A percentile compares a stretch with the other conserved stretches of the same genome.
phyloP scores from a whole-genome alignment of 2,113 vertebrate species.

The Etia nguti region DNA sequence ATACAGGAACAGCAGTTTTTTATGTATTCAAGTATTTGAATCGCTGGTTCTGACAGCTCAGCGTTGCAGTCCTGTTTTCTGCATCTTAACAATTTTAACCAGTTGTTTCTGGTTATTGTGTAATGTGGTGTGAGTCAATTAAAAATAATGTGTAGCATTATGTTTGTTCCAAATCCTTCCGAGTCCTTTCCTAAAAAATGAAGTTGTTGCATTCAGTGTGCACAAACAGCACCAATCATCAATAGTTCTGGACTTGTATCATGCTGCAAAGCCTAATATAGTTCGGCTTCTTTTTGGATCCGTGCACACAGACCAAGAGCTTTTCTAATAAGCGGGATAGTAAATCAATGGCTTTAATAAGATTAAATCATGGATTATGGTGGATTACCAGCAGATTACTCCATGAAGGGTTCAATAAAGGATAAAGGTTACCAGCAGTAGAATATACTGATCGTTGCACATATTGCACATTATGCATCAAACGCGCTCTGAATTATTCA shows the following conservation, averaged over 20 bases:
- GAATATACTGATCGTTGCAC: not conserved
- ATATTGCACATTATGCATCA: not conserved
- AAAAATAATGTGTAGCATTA: not conserved
- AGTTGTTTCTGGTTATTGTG: not conserved
- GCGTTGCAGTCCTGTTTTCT: not conserved
- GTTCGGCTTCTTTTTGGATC: not conserved
- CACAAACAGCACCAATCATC: not conserved
- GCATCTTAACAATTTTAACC: not conserved
- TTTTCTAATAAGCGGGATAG: conserved; percentile 21
- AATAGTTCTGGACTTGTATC: not conserved
- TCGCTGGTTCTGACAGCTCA: not conserved
- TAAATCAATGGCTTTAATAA: conserved; percentile 39
- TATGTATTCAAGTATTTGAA: not conserved
- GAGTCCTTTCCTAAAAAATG: not conserved
- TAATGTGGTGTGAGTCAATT: not conserved
- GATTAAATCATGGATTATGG: conserved; percentile 45
- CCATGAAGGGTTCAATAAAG: conserved; percentile 14
- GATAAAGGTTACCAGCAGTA: conserved; percentile 27
- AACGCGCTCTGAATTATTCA: not conserved
- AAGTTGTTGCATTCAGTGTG: not conserved
- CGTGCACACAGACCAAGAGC: not conserved
- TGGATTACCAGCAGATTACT: conserved; percentile 52
- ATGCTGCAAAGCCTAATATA: not conserved
- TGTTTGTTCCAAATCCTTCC: not conserved
- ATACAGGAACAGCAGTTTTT: not conserved